Percentiles rank a stretch among this genome's conserved stretches.
phyloP scores from a whole-genome alignment of 2,888 invertebrate species.

The Xestoiulus laeticollis region DNA sequence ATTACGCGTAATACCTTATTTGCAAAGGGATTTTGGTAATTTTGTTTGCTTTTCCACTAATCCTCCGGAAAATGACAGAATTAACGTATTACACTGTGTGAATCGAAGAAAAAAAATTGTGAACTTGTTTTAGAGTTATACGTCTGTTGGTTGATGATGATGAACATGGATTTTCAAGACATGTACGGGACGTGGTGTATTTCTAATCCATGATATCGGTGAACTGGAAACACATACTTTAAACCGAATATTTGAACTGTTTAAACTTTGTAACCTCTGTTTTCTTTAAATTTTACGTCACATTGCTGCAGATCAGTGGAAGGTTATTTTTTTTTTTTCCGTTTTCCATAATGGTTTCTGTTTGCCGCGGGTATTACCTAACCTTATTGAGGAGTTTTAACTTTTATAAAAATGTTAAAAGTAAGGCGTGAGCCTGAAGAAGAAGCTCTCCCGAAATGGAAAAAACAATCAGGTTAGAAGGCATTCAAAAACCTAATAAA shows the following conservation, averaged over 20 bases:
- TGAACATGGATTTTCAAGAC: too few relatives aligned
- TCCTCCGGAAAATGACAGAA: background rate
- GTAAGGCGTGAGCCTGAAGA: background rate
- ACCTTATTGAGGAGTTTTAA: conserved; percentile 1
- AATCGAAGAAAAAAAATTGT: background rate
- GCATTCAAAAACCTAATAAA: conserved; percentile 43
- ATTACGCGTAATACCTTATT: background rate
- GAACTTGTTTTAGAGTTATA: too few relatives aligned
- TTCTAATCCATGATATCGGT: background rate
- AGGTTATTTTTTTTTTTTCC: background rate
- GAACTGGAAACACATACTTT: background rate
- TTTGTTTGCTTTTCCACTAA: background rate
- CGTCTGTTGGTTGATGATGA: too few relatives aligned
- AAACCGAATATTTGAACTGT: background rate
- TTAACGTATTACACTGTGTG: background rate
- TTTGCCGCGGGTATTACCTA: conserved; percentile 31
- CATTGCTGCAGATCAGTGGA: background rate
- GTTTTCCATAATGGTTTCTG: conserved; percentile 1
- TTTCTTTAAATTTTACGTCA: conserved; percentile 5
- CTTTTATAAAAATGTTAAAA: background rate
- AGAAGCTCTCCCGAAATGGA: conserved; percentile 7
- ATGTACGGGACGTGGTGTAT: too few relatives aligned
- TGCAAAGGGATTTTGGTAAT: background rate
- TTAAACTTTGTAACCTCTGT: background rate
- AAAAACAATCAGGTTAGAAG: conserved; percentile 43